phyloP scores from a whole-genome alignment of 37 sponge, comb jelly and placozoan genomes.

The Dysidea cf. avara region DNA sequence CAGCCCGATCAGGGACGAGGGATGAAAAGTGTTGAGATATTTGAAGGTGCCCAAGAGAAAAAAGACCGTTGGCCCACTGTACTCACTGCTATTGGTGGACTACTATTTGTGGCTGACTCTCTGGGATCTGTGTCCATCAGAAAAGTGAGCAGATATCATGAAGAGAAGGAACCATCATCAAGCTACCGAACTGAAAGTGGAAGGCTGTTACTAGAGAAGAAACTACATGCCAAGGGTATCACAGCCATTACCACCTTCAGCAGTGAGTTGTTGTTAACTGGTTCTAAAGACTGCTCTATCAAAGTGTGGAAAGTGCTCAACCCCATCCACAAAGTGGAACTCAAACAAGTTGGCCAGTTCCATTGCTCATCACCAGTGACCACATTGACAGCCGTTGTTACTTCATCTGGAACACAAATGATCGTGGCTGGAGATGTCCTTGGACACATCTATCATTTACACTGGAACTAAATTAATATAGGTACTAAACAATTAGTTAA shows the following conservation, averaged over 20 bases:
- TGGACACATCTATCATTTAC: slow-evolving; percentile 48
- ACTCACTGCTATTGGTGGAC: neutral
- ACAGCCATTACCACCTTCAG: slow-evolving; percentile 20
- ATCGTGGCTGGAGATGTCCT: slow-evolving; percentile 54
- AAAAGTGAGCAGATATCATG: neutral
- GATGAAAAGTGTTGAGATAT: too few relatives aligned
- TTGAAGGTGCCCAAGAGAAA: too few relatives aligned
- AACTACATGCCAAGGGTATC: slow-evolving; percentile 53
- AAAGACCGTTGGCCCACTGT: neutral
- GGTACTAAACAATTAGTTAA: neutral
- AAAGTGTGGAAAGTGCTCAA: slow-evolving; percentile 71
- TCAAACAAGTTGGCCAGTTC: slow-evolving; percentile 71
- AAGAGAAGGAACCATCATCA: neutral
- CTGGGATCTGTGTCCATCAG: neutral
- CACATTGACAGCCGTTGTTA: neutral
- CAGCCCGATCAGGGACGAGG: neutral
- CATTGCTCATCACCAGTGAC: slow-evolving; percentile 58
- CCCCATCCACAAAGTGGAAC: neutral
- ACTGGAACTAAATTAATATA: slow-evolving; percentile 33
- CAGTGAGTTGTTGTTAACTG: slow-evolving; percentile 49
- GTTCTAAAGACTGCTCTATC: slow-evolving; percentile 75
- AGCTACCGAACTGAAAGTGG: neutral
- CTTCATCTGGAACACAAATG: slow-evolving; percentile 1
- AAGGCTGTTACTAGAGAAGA: slow-evolving; percentile 18
- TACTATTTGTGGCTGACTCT: neutral